A percentile compares a stretch with the other conserved stretches of the same genome.
Conservation (phyloP, 1,140 invertebrate species). For the Myzus persicae region DNA sequence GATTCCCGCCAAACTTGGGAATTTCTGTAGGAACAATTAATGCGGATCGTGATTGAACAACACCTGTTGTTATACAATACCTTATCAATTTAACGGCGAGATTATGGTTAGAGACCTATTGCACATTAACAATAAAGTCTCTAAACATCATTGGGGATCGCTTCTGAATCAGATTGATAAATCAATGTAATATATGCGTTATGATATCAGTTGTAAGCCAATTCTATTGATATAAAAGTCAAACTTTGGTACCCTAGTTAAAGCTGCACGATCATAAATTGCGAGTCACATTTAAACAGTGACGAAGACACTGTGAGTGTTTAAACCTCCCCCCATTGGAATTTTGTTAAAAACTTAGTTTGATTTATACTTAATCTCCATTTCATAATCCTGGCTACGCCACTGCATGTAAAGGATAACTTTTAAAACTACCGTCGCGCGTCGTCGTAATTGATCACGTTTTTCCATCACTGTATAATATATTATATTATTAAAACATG, state of each 20-base stretch:
- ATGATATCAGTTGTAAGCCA: too few species aligned
- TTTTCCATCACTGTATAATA: too few species aligned
- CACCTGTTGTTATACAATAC: neutral
- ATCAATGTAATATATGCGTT: too few species aligned
- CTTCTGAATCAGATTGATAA: neutral
- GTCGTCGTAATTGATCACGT: too few species aligned
- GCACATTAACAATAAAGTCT: neutral
- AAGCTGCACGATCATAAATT: neutral
- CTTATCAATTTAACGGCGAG: neutral
- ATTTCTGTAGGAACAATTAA: neutral
- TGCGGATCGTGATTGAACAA: neutral
- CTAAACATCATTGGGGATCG: neutral
- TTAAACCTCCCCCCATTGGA: too few species aligned
- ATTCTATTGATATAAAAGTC: neutral
- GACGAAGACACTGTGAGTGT: too few species aligned
- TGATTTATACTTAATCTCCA: too few species aligned
- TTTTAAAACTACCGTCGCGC: neutral
- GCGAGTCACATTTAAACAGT: too few species aligned
- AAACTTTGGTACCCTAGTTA: neutral
- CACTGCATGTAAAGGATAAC: neutral
- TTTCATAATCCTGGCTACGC: too few species aligned
- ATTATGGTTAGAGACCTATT: neutral
- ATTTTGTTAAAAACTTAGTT: too few species aligned
- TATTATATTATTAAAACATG: too few species aligned
- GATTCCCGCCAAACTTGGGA: neutral